Evolutionary conservation across 2,797 vertebrate species (phyloP).

Genomic region (Chloroceryle inda): DNA sequence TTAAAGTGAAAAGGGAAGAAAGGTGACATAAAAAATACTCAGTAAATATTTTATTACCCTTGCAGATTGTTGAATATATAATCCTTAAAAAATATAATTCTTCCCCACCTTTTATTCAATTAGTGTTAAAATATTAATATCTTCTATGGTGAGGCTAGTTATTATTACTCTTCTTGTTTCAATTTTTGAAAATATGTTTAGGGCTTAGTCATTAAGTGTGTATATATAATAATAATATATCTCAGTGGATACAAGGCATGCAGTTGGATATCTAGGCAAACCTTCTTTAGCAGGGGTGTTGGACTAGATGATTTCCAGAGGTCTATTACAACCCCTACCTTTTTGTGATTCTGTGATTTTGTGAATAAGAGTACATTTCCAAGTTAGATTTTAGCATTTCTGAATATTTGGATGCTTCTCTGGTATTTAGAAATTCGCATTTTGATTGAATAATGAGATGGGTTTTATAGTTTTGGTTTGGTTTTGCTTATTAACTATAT

Average conservation of each 20-base stretch:
- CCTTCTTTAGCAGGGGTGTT: background rate
- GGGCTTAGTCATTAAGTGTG: background rate
- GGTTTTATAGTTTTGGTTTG: background rate
- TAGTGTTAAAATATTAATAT: background rate
- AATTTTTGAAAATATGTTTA: background rate
- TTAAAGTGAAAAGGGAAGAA: background rate
- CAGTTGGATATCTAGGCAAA: background rate
- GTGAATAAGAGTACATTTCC: background rate
- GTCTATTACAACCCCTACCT: background rate
- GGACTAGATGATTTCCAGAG: background rate
- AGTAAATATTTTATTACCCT: background rate
- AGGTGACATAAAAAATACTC: background rate
- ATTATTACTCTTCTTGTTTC: background rate
- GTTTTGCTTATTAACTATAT: background rate
- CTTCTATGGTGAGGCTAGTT: background rate
- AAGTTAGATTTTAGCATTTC: background rate
- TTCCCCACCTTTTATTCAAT: background rate
- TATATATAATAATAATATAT: background rate
- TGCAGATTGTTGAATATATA: background rate
- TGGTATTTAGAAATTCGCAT: background rate
- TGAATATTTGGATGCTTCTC: background rate
- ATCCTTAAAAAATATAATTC: background rate
- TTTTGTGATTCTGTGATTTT: background rate
- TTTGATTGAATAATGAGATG: background rate
- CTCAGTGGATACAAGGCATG: background rate